Evolutionary conservation across 2,888 invertebrate species (phyloP).

Genomic region (Timema podura): DNA sequence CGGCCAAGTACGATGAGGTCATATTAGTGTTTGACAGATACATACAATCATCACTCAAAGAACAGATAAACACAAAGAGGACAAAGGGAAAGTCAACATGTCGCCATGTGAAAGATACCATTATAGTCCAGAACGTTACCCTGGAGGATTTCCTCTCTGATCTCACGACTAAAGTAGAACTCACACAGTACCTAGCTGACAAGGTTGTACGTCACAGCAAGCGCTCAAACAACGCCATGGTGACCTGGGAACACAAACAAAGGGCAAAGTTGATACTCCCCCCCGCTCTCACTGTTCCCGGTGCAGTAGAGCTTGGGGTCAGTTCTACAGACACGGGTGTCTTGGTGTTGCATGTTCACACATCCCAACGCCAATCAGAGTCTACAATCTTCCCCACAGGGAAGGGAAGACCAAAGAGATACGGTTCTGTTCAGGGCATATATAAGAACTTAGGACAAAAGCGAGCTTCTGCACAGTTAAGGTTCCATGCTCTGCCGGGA

Average conservation of each 20-base stretch:
- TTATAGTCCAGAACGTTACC: constrained; percentile 8
- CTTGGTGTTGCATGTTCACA: not conserved
- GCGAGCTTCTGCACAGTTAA: not conserved
- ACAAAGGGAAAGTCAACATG: constrained; percentile 1
- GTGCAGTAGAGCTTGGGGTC: not conserved
- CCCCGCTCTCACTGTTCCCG: not conserved
- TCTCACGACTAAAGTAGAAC: not conserved
- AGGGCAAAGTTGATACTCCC: not conserved
- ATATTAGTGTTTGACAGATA: constrained; percentile 11
- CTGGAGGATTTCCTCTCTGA: not conserved
- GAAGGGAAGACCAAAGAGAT: not conserved
- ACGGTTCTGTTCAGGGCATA: not conserved
- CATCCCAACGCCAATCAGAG: not conserved
- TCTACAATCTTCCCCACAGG: not conserved
- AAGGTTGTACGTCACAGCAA: not conserved
- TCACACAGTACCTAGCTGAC: not conserved
- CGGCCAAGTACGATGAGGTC: constrained; percentile 1
- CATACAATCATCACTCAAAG: constrained; percentile 1
- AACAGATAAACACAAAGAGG: not conserved
- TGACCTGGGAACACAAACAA: not conserved
- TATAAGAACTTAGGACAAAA: not conserved
- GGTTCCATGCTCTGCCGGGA: not conserved
- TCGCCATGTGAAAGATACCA: constrained; percentile 1
- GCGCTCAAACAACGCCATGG: not conserved
- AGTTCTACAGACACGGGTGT: not conserved